These are phyloP conservation scores for Aporophyla lueneburgensis DNA, from an alignment of 2,888 invertebrate genomes.

Conservation along the genomic window DNA sequence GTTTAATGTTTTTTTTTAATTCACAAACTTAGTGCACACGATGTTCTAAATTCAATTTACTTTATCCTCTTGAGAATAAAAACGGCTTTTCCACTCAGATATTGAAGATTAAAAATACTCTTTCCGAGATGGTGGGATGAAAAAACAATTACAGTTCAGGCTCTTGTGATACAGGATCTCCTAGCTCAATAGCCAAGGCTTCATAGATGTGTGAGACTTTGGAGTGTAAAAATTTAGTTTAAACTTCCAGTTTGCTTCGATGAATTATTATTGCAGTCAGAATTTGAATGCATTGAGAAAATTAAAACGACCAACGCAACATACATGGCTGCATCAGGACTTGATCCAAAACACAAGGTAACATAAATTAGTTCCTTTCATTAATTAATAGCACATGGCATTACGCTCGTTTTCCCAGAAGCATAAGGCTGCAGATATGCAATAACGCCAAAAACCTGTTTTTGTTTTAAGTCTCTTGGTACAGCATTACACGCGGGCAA, in stretches of 20 bases:
- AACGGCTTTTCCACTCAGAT: too few relatives aligned
- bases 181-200: too few relatives aligned
- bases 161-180: too few relatives aligned
- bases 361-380: not conserved
- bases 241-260: constrained; percentile 95
- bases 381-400: not conserved
- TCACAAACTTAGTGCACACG: too few relatives aligned
- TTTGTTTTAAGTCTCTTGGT: not conserved
- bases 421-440: not conserved
- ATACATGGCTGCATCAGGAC: constrained; percentile 98
- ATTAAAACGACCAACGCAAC: constrained; percentile 98
- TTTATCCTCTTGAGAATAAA: too few relatives aligned
- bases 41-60: too few relatives aligned
- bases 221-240: not conserved
- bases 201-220: too few relatives aligned
- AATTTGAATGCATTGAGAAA: constrained; percentile 97
- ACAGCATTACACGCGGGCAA: not conserved
- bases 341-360: constrained; percentile 93
- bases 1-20: too few relatives aligned
- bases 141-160: too few relatives aligned
- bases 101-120: too few relatives aligned
- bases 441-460: not conserved
- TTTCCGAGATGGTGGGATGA: too few relatives aligned
- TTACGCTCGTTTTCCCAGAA: not conserved
- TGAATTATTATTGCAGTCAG: constrained; percentile 95